Percentiles rank a stretch among this genome's conserved stretches.
phyloP scores from a whole-genome alignment of 2,113 vertebrate species.

The Orthonyx spaldingii region DNA sequence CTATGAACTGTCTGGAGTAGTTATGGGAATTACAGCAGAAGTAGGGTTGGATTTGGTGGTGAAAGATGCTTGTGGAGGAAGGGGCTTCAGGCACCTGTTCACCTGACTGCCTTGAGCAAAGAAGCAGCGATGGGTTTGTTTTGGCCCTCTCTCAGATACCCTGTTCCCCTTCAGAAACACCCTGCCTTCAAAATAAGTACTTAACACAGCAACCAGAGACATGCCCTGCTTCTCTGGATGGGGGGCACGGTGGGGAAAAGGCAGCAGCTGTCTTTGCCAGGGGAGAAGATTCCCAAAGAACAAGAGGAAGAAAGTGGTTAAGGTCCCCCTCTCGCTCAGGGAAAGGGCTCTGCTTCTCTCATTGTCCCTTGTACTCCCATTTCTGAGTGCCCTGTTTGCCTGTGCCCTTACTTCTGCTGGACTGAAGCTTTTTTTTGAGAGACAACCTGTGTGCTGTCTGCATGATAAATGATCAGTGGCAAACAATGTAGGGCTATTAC shows the following conservation, averaged over 20 bases:
- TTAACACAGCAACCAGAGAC: neutral
- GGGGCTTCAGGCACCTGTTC: neutral
- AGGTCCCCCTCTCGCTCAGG: neutral
- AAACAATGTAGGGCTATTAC: neutral
- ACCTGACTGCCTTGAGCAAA: neutral
- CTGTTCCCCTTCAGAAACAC: neutral
- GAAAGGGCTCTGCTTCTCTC: neutral
- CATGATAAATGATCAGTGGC: neutral
- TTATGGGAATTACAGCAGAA: neutral
- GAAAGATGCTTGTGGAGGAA: neutral
- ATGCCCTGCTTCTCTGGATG: neutral
- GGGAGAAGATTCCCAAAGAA: neutral
- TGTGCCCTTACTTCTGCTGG: neutral
- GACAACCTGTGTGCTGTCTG: neutral
- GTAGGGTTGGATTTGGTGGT: neutral
- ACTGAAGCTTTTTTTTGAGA: neutral
- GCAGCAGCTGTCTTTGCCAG: neutral
- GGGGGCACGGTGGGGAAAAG: accelerated
- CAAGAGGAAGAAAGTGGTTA: neutral
- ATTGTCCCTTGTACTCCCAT: neutral
- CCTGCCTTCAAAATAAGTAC: neutral
- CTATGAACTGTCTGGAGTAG: neutral
- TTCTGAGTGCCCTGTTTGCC: neutral
- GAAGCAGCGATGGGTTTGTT: neutral
- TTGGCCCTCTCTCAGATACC: neutral